These are phyloP conservation scores for Pachycephus smyrnensis DNA, from an alignment of 2,888 invertebrate genomes.

Conservation along the genomic window DNA sequence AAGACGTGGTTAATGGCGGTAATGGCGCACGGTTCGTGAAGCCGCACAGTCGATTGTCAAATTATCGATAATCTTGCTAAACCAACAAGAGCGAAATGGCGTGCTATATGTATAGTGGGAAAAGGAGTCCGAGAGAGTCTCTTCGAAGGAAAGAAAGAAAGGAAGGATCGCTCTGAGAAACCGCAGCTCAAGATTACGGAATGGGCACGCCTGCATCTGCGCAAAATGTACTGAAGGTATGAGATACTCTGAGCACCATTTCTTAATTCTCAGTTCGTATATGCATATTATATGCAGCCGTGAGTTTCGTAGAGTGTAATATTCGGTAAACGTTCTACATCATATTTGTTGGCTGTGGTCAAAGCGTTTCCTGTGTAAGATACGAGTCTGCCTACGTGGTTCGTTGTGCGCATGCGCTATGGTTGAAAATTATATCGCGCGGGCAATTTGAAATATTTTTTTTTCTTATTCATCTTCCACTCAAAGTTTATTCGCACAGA, in stretches of 20 bases:
- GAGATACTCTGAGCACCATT: background rate
- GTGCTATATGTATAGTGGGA: background rate
- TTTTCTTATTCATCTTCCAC: background rate
- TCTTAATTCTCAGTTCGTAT: background rate
- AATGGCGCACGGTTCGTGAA: conserved; percentile 35
- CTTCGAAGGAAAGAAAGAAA: background rate
- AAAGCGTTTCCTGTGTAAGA: background rate
- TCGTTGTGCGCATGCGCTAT: too few species aligned
- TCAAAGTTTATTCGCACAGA: background rate
- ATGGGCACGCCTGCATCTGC: background rate
- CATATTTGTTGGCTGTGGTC: background rate
- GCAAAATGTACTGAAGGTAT: background rate
- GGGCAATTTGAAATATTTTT: background rate
- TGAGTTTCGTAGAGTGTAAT: background rate
- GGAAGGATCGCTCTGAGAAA: background rate
- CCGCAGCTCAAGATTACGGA: background rate
- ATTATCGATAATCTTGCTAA: conserved; percentile 66
- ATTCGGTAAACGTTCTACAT: background rate
- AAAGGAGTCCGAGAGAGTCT: background rate
- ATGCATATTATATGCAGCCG: background rate
- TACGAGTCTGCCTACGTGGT: background rate
- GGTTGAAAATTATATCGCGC: background rate
- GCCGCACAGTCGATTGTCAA: conserved; percentile 59
- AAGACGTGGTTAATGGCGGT: conserved; percentile 19
- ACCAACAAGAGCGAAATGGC: conserved; percentile 55